Evolutionary conservation across 2,797 vertebrate genomes (phyloP), one percentile per base, ranked within the genome.

Genomic region (Rallus crepitans): DNA sequence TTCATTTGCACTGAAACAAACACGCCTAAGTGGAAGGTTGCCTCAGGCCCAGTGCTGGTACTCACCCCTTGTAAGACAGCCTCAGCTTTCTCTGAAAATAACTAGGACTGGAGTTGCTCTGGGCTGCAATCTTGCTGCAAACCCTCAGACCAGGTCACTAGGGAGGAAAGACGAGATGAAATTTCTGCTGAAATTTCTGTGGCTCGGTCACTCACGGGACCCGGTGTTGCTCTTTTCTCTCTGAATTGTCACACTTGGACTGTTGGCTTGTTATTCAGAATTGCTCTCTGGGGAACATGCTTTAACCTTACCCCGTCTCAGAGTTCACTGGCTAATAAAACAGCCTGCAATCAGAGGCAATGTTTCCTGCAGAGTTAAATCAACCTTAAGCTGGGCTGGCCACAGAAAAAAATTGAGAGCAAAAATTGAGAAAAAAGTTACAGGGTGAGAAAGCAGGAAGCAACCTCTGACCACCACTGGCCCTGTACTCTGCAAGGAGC

Each of bases 1-100:
- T 21, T 42, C 17, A 56, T 84, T 86, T 91, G 21, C 12, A 24
- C 5, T 56, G 31, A 79, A 86, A 75, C 14, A 42, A 81, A 78
- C 23, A 14, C 9, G n/a, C 33, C 17, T 37, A 11, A 1, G 0
- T 52, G 0, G 3, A 82, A 80, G 21, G 7, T 18, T 72, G 2
- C 3, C 40, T 84, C 28, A 50, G 33, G 30, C 37, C 93, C 19
- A 11, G 40, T 53, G 40, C 30, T 65, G 52, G 20, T 40, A 31
- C 23, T 77, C 28, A 6, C 2, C 12, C 23, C 1, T 52, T 24
- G 15, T 69, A 76, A 69, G 66, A 77, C 95, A 86, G 53, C 11
- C 28, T 77, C 9, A 2, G 2, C 11, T 39, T 6, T 50, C 59
- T 57, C 52, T 72, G 55, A 30, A 70, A 3, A 21, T 37, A 57